These are phyloP conservation scores for Apis florea DNA, from an alignment of 1,140 invertebrate species.

Conservation along the genomic window DNA sequence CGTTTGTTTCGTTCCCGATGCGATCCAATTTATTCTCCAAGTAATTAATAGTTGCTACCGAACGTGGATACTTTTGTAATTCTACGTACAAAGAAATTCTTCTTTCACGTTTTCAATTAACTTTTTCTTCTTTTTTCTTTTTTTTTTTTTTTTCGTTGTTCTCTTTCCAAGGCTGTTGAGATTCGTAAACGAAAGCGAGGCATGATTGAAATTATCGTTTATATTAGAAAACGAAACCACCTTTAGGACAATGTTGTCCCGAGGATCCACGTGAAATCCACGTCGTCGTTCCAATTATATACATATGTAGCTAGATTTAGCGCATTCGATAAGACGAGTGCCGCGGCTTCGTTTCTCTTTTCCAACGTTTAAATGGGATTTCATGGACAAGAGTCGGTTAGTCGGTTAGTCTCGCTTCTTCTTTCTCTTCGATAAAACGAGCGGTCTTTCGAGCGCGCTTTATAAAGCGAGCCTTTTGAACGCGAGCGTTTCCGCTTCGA, in stretches of 20 bases:
- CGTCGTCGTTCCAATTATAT: background rate
- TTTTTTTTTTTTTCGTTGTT: background rate
- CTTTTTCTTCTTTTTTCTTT: too few species aligned
- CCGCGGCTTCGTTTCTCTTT: conserved; percentile 17
- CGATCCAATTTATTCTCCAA: conserved; percentile 25
- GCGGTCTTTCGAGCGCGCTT: conserved; percentile 15
- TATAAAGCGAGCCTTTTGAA: background rate
- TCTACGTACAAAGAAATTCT: too few species aligned
- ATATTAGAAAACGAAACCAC: conserved; percentile 4
- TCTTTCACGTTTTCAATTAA: too few species aligned
- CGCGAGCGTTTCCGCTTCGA: too few species aligned
- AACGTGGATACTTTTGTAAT: background rate
- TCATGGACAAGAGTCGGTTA: conserved; percentile 12
- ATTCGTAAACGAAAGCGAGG: too few species aligned
- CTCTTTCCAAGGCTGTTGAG: too few species aligned
- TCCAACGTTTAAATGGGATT: conserved; percentile 30
- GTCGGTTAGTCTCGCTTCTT: conserved; percentile 17
- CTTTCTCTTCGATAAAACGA: background rate
- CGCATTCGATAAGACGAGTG: conserved; percentile 39
- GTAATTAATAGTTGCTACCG: conserved; percentile 2
- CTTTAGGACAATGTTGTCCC: background rate
- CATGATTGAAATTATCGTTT: background rate
- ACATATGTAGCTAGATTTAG: conserved; percentile 35
- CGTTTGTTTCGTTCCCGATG: background rate
- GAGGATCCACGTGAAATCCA: background rate